These are phyloP conservation scores for Enteromius radiatus DNA, from an alignment of 2,797 vertebrate species.

Conservation along the genomic window DNA sequence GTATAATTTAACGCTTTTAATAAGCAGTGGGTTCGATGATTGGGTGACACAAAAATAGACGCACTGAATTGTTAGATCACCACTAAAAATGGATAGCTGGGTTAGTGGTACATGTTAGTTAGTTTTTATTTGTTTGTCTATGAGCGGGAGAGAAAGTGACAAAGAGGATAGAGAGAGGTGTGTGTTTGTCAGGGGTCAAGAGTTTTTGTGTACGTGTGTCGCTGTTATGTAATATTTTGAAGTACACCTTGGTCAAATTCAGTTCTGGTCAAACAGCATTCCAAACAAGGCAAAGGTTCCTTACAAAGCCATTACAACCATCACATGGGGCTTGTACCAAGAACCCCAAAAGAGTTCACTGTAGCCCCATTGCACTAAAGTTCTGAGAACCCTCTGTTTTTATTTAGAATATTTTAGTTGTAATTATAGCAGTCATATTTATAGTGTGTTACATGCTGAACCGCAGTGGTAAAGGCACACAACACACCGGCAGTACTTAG, in stretches of 20 bases:
- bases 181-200: no score
- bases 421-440: conserved; percentile 1
- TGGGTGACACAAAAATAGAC: conserved; percentile 6
- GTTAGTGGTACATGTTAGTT: neutral
- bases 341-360: conserved; percentile 19
- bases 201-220: neutral
- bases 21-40: neutral
- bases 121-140: neutral
- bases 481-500: neutral
- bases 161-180: neutral
- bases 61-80: neutral
- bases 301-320: neutral
- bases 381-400: conserved; percentile 22
- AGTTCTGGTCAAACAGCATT: conserved; percentile 29
- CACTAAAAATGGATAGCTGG: neutral
- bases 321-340: neutral
- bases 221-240: conserved; percentile 27
- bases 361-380: neutral
- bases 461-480: neutral
- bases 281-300: conserved; percentile 38
- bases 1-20: neutral
- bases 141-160: neutral
- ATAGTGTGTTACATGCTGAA: neutral
- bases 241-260: conserved; percentile 29
- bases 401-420: conserved; percentile 11